Evolutionary conservation across 2,888 invertebrate genomes (phyloP).

Genomic region (Drosophila meridionalis): DNA sequence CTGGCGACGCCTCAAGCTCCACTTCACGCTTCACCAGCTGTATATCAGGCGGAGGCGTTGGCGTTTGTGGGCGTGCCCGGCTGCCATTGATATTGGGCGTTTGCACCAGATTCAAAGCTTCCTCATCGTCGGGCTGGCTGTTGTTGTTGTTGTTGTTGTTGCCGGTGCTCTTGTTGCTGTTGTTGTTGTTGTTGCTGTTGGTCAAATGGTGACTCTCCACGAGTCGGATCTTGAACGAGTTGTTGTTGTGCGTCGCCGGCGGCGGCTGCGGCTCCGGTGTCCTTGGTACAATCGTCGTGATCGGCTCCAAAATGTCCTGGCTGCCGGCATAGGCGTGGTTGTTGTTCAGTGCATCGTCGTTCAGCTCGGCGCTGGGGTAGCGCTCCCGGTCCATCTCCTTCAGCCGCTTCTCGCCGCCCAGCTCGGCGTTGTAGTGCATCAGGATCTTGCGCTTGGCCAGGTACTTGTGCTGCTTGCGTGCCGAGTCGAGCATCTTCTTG

Average conservation of each 20-base stretch:
- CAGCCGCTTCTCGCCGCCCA: constrained; percentile 82
- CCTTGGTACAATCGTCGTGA: constrained; percentile 65
- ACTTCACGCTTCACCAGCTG: constrained; percentile 69
- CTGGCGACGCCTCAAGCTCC: constrained; percentile 48
- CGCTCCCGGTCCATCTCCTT: constrained; percentile 77
- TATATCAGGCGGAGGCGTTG: constrained; percentile 63
- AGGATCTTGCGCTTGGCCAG: constrained; percentile 85
- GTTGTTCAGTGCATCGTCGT: constrained; percentile 72
- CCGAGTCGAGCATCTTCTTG: constrained; percentile 83
- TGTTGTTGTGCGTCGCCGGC: constrained; percentile 71
- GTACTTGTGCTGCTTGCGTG: constrained; percentile 84
- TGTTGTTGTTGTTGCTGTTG: constrained; percentile 66
- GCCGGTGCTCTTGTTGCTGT: constrained; percentile 69
- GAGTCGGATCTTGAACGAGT: constrained; percentile 78
- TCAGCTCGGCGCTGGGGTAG: constrained; percentile 66
- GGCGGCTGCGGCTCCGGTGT: constrained; percentile 61
- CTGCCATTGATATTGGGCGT: constrained; percentile 64
- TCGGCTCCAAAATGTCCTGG: constrained; percentile 64
- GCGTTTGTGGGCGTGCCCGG: constrained; percentile 57
- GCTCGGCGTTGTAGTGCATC: constrained; percentile 84
- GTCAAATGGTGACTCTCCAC: constrained; percentile 79
- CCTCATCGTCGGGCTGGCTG: constrained; percentile 71
- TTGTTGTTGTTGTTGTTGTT: constrained; percentile 68
- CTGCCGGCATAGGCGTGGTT: constrained; percentile 54
- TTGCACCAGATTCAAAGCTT: constrained; percentile 84